These are phyloP conservation scores for Phyllotreta striolata DNA, from an alignment of 2,888 invertebrate species.

Conservation along the genomic window DNA sequence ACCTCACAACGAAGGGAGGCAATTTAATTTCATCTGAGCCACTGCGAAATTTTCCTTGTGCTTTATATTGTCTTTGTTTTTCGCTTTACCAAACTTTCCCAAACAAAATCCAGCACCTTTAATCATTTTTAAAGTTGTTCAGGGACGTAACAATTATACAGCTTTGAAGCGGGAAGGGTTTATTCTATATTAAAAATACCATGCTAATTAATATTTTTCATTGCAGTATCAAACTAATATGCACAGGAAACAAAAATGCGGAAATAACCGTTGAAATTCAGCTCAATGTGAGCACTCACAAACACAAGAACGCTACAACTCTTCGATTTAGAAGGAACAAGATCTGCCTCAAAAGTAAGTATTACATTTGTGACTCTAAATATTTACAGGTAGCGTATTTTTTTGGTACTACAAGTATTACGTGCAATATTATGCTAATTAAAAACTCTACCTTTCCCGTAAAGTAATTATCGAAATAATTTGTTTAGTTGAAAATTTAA, in stretches of 20 bases:
- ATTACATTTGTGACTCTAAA: not conserved
- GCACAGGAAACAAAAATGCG: conserved; percentile 80
- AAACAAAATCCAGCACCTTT: conserved; percentile 4
- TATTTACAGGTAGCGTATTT: not conserved
- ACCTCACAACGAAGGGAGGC: not conserved
- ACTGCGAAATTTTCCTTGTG: not conserved
- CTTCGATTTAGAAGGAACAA: conserved; percentile 85
- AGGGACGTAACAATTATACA: conserved; percentile 10
- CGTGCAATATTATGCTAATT: not conserved
- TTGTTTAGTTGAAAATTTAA: conserved; percentile 2
- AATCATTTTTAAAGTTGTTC: conserved; percentile 10
- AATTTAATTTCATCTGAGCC: conserved; percentile 21
- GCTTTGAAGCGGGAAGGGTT: too few relatives aligned
- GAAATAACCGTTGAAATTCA: conserved; percentile 84
- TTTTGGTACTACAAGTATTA: too few relatives aligned
- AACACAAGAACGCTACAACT: conserved; percentile 74
- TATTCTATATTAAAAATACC: not conserved
- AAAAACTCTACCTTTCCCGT: not conserved
- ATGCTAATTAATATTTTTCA: not conserved
- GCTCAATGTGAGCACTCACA: conserved; percentile 79
- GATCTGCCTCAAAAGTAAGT: conserved; percentile 81
- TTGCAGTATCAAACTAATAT: conserved; percentile 77
- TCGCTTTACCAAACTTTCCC: not conserved
- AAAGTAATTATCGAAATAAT: not conserved
- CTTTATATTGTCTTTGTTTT: not conserved